Percentiles rank a stretch among this genome's conserved stretches.
These are phyloP conservation scores for Octodonta nipae DNA, from an alignment of 2,888 invertebrate species.

Conservation along the genomic window DNA sequence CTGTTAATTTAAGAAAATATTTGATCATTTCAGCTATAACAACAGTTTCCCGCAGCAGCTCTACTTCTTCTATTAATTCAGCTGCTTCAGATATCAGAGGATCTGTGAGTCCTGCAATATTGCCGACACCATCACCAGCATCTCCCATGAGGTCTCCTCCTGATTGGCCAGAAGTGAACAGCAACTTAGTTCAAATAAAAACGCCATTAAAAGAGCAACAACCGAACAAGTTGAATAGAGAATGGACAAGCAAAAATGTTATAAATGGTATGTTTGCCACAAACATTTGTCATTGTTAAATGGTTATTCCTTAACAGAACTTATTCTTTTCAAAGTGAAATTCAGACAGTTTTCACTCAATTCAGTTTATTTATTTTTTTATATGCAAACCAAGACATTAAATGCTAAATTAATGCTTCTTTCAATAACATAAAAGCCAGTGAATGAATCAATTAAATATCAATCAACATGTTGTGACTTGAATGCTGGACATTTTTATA, in stretches of 20 bases:
- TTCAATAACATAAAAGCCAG: no score
- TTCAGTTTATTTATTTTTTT: no score
- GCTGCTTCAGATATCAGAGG: slow-evolving; percentile 37
- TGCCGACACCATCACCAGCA: slow-evolving; percentile 31
- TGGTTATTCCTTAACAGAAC: no score
- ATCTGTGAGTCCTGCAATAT: slow-evolving; percentile 26
- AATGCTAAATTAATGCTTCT: no score
- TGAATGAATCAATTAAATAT: no score
- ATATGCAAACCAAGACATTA: no score
- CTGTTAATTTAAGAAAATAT: background rate
- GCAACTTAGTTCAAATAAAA: slow-evolving; percentile 34
- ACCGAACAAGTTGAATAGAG: slow-evolving; percentile 26
- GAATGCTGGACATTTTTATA: no score
- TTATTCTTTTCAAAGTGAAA: no score
- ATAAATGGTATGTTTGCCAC: no score
- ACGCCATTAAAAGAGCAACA: slow-evolving; percentile 39
- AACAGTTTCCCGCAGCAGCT: slow-evolving; percentile 49
- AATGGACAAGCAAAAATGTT: slow-evolving; percentile 28
- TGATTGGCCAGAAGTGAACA: slow-evolving; percentile 41
- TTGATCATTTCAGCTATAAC: slow-evolving; percentile 21
- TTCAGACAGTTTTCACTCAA: no score
- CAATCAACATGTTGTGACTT: no score
- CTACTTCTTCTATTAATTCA: slow-evolving; percentile 48
- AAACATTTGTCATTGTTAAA: no score
- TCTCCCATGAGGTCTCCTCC: slow-evolving; percentile 38